These are phyloP conservation scores for Cromileptes altivelis DNA, from an alignment of 2,113 vertebrate species.

Conservation along the genomic window DNA sequence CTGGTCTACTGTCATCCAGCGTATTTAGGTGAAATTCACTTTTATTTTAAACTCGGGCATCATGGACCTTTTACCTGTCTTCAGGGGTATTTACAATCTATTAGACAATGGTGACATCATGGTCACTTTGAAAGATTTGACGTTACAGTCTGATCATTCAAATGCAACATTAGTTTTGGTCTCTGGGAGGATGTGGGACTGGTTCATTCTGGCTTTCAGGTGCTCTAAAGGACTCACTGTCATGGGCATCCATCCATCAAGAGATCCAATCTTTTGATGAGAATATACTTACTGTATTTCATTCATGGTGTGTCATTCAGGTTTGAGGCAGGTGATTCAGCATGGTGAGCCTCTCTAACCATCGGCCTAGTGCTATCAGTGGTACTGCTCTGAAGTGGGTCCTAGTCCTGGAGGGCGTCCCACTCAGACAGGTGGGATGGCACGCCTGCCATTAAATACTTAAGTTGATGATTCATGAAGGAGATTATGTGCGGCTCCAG, in stretches of 20 bases:
- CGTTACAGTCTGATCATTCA: not conserved
- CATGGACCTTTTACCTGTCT: not conserved
- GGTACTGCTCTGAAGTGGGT: slow-evolving; percentile 36
- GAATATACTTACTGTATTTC: slow-evolving; percentile 2
- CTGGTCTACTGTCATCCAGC: not conserved
- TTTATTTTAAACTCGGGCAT: not conserved
- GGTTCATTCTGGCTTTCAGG: not conserved
- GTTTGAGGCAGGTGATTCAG: slow-evolving; percentile 30
- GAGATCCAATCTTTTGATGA: slow-evolving; percentile 9
- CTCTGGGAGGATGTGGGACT: not conserved
- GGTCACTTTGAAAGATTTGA: not conserved
- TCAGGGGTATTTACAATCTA: not conserved
- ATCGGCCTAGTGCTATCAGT: not conserved
- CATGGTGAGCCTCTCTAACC: not conserved
- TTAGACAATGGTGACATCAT: not conserved
- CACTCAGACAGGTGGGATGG: slow-evolving; percentile 25
- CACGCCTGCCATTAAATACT: slow-evolving; percentile 41
- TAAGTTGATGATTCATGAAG: slow-evolving; percentile 40
- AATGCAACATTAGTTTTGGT: not conserved
- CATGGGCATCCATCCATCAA: not conserved
- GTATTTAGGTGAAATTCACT: not conserved
- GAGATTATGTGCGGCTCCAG: slow-evolving; percentile 35
- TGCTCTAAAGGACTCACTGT: not conserved
- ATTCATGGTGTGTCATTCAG: slow-evolving; percentile 15
- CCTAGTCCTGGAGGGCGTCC: slow-evolving; percentile 10